Conservation (phyloP, 2,797 vertebrate genomes). For the Philypnodon macrostomus region DNA sequence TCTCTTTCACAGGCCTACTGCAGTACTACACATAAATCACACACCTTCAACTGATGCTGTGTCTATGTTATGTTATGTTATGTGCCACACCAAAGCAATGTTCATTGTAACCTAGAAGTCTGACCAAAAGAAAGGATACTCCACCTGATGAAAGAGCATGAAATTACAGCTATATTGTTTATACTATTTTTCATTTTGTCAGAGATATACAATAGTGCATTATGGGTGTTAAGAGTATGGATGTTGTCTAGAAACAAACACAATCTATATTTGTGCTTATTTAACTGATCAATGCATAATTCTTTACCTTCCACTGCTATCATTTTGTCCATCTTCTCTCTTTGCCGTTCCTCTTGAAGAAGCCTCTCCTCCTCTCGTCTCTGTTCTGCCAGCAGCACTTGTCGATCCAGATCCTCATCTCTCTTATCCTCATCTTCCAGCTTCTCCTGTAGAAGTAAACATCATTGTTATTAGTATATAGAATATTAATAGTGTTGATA, state of each 20-base stretch:
- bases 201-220: too few relatives aligned
- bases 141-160: conserved; percentile 38
- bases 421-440: conserved; percentile 79
- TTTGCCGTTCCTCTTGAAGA: conserved; percentile 87
- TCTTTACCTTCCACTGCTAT: conserved; percentile 93
- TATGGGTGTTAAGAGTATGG: too few relatives aligned
- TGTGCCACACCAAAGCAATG: conserved; percentile 17
- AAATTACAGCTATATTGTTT: conserved; percentile 19
- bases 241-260: too few relatives aligned
- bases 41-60: conserved; percentile 25
- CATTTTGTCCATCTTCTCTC: conserved; percentile 88
- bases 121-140: conserved; percentile 12
- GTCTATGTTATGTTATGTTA: conserved; percentile 20
- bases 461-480: conserved; percentile 9
- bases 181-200: conserved; percentile 10
- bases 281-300: background rate
- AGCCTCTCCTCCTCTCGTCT: conserved; percentile 89
- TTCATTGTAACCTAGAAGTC: conserved; percentile 19
- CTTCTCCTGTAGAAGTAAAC: conserved; percentile 69
- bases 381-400: conserved; percentile 90
- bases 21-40: conserved; percentile 58
- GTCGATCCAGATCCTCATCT: conserved; percentile 89
- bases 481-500: too few relatives aligned
- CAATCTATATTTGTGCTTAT: background rate
- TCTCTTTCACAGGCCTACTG: conserved; percentile 49